Percentiles rank a stretch among this genome's conserved stretches.
Conservation (phyloP, 1,140 invertebrate species). For the Cotesia chilonis region DNA sequence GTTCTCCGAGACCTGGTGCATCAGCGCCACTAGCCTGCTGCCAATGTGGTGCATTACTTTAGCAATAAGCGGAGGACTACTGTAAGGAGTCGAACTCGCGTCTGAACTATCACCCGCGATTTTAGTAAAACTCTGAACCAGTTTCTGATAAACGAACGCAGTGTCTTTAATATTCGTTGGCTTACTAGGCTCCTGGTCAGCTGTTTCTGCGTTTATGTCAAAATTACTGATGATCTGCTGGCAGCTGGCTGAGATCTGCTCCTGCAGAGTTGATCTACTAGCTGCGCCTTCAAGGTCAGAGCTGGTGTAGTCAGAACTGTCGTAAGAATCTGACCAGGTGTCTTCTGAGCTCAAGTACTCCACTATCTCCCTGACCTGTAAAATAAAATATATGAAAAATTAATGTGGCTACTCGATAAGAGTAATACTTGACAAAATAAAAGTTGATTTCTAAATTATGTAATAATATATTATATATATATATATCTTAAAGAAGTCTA, state of each 20-base stretch:
- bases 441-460: no score
- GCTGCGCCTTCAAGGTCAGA: slow-evolving; percentile 83
- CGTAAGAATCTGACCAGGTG: slow-evolving; percentile 91
- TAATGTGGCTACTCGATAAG: no score
- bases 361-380: slow-evolving; percentile 87
- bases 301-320: slow-evolving; percentile 89
- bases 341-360: slow-evolving; percentile 91
- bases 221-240: slow-evolving; percentile 89
- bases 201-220: slow-evolving; percentile 65
- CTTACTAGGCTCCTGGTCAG: slow-evolving; percentile 23
- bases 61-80: slow-evolving; percentile 85
- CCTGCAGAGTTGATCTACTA: slow-evolving; percentile 77
- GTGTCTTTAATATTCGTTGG: slow-evolving; percentile 72
- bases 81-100: slow-evolving; percentile 69
- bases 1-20: slow-evolving; percentile 89
- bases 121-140: slow-evolving; percentile 82
- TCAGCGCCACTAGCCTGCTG: slow-evolving; percentile 85
- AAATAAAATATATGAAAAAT: no score
- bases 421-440: no score
- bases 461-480: no score
- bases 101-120: slow-evolving; percentile 69
- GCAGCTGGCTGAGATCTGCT: slow-evolving; percentile 87
- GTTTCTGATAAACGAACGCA: slow-evolving; percentile 83
- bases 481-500: no score
- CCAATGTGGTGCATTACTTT: slow-evolving; percentile 94